Base-by-base conservation (phyloP, 2,888 invertebrate species). In the Poecilus cupreus region DNA sequence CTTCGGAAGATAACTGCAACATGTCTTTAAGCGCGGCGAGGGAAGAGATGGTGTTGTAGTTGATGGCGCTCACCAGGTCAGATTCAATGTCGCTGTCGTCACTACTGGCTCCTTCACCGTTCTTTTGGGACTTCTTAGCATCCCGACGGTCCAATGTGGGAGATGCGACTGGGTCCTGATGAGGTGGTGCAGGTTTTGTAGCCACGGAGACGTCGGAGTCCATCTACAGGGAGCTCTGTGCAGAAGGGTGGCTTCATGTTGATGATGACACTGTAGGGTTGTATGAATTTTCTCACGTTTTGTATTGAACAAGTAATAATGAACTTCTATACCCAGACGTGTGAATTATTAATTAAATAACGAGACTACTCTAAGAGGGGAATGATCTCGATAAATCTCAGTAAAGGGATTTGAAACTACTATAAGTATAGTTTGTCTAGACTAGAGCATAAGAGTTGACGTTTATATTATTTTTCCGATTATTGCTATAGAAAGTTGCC, bases 11-110 rank as follows among this genome's bases (percentile, higher is more conserved):
- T 18, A 91, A 91, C 85, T 93, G 92, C 51, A 93, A 90, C 86
- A 93, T 92, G 86, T 94, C 94, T 86, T 94, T 94, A 64, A 94
- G 90, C 46, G 93, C 94, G 26, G 93, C 92, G 84, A 94, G 88
- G 24, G 94, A 93, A 83, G 93, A 92, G 83, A 93, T 93, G n/a
- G 94, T 93, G 85, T 94, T 94, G 88, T 94, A 93, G 87, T 93
- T 93, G 83, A 94, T 93, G 57, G 93, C 92, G 75, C 92, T 92
- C 6, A 93, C 91, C 83, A 93, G 88, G 85, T 93, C 94, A 84
- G 92, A 91, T 86, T 93, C 93, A 84, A 92, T 92, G 54, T 92
- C 91, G 84, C 91, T 92, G 86, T 91, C 91, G 83, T 91, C 90
- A 2, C 90, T 86, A n/a, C 60, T 51, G 16, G 49, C 74, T 3